Percentiles rank a stretch among this genome's conserved stretches.
phyloP scores from a whole-genome alignment of 1,140 invertebrate species.

The Magallana angulata region DNA sequence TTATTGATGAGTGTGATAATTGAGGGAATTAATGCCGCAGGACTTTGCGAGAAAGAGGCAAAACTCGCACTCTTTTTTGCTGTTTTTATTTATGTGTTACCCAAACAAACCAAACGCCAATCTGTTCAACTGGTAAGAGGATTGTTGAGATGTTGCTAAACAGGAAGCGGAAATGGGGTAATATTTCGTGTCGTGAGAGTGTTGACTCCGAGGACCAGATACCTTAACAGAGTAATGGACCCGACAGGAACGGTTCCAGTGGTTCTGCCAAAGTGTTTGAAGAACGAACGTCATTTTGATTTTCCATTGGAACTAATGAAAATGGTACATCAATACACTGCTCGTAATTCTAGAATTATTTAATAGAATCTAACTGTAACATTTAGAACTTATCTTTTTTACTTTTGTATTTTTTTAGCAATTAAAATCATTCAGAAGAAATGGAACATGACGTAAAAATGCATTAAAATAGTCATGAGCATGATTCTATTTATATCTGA shows the following conservation, averaged over 20 bases:
- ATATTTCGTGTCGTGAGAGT: slow-evolving; percentile 55
- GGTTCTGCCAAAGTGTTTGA: not conserved
- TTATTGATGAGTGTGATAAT: not conserved
- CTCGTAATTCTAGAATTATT: too few species aligned
- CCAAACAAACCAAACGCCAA: slow-evolving; percentile 53
- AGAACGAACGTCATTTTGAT: not conserved
- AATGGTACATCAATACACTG: too few species aligned
- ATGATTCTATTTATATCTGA: too few species aligned
- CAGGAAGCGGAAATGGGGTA: slow-evolving; percentile 56
- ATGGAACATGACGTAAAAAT: too few species aligned
- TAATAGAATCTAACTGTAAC: too few species aligned
- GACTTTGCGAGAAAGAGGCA: slow-evolving; percentile 19
- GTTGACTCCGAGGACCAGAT: slow-evolving; percentile 53
- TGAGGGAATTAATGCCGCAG: not conserved
- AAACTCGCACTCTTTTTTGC: slow-evolving; percentile 37
- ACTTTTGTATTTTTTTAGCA: too few species aligned
- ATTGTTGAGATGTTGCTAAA: slow-evolving; percentile 60
- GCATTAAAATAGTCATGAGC: too few species aligned
- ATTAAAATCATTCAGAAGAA: too few species aligned
- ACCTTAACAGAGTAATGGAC: not conserved
- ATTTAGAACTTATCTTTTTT: too few species aligned
- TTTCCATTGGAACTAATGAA: too few species aligned
- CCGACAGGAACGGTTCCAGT: not conserved
- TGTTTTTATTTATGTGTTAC: slow-evolving; percentile 56
- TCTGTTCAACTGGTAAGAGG: slow-evolving; percentile 55